Conservation (phyloP, 2,797 vertebrate species). For the Taenioides sp. region DNA sequence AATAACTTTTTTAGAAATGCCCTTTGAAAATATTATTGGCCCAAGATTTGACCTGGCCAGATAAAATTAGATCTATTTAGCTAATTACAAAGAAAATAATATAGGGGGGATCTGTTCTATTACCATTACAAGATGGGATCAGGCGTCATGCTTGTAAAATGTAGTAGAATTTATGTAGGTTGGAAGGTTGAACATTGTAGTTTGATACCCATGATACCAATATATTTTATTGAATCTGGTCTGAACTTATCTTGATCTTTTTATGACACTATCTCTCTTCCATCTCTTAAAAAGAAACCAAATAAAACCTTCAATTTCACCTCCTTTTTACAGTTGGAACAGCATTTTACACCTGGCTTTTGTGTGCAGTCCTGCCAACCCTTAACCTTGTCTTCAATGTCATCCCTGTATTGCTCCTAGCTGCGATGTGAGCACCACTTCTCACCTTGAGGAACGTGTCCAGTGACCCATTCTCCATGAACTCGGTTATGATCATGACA, state of each 20-base stretch:
- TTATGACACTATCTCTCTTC: constrained; percentile 9
- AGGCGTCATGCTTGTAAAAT: not conserved
- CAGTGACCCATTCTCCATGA: constrained; percentile 83
- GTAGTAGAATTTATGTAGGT: constrained; percentile 5
- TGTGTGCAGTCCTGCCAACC: constrained; percentile 8
- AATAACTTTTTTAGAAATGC: too few species aligned
- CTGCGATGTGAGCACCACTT: constrained; percentile 10
- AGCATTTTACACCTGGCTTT: constrained; percentile 27
- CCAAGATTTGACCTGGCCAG: not conserved
- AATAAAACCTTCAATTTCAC: constrained; percentile 13
- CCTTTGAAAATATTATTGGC: not conserved
- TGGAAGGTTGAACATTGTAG: constrained; percentile 19
- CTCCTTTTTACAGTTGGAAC: constrained; percentile 26
- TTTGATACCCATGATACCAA: not conserved
- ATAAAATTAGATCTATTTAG: not conserved
- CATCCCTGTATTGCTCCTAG: constrained; percentile 11
- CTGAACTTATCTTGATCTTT: constrained; percentile 4
- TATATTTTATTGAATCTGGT: not conserved
- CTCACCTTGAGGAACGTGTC: constrained; percentile 83
- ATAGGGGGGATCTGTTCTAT: not conserved
- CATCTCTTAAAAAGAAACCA: constrained; percentile 13
- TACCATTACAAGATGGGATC: not conserved
- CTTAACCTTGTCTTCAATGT: constrained; percentile 23
- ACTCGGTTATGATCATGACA: constrained; percentile 84
- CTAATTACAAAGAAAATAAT: not conserved